phyloP scores from a whole-genome alignment of 2,113 vertebrate species.

The Theristicus caerulescens region DNA sequence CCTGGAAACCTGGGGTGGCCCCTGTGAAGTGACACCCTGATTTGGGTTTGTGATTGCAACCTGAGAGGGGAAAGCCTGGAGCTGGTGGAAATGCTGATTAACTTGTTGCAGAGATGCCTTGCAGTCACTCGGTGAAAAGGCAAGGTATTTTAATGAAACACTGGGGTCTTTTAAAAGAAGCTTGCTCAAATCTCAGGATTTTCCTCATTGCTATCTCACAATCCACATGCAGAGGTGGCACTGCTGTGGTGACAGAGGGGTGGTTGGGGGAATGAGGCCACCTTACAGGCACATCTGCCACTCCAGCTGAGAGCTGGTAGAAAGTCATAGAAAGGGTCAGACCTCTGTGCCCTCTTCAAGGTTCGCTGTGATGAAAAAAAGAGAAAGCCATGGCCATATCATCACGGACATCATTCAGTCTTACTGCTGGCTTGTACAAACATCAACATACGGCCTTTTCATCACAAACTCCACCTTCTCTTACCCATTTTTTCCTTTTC shows the following conservation, averaged over 20 bases:
- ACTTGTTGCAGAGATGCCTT: not conserved
- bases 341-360: not conserved
- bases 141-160: not conserved
- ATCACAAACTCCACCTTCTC: not conserved
- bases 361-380: not conserved
- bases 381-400: not conserved
- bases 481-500: not conserved
- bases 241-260: not conserved
- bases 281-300: not conserved
- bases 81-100: not conserved
- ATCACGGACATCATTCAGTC: not conserved
- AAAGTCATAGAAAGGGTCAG: accelerated
- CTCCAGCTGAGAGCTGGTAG: not conserved
- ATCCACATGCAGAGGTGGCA: accelerated
- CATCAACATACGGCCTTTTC: accelerated
- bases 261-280: not conserved
- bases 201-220: not conserved
- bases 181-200: not conserved
- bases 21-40: not conserved
- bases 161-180: not conserved
- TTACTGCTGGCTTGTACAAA: not conserved
- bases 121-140: not conserved
- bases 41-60: not conserved
- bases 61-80: not conserved
- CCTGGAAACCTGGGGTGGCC: not conserved